These are phyloP conservation scores for Nycticryphes semicollaris DNA, from an alignment of 2,113 vertebrate species.

Conservation along the genomic window DNA sequence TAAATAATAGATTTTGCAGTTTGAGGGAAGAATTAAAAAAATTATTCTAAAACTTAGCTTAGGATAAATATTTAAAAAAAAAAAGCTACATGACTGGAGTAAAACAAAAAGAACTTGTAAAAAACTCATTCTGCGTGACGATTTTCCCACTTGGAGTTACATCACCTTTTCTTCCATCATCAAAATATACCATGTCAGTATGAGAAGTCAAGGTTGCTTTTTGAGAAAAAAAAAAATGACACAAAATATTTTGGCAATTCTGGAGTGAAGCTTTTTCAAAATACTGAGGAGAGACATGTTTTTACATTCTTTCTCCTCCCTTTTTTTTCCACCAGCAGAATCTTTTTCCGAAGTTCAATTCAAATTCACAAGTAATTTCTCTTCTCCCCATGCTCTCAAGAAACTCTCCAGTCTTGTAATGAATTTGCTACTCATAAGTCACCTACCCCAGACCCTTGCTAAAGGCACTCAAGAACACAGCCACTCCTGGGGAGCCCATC, in stretches of 20 bases:
- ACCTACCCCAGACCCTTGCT: not conserved
- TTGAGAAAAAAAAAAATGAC: not conserved
- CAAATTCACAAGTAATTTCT: not conserved
- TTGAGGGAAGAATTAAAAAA: not conserved
- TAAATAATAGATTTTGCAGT: not conserved
- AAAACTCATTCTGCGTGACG: not conserved
- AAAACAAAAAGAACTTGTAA: not conserved
- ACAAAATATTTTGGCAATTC: not conserved
- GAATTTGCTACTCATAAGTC: not conserved
- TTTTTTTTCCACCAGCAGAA: not conserved
- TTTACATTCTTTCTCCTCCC: not conserved
- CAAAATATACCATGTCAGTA: not conserved
- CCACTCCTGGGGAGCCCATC: not conserved
- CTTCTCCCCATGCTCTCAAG: not conserved
- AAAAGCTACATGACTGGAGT: fast-evolving
- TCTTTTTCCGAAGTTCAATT: not conserved
- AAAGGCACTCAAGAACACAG: not conserved
- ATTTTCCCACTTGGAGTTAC: not conserved
- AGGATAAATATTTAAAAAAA: not conserved
- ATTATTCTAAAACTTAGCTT: not conserved
- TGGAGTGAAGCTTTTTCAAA: not conserved
- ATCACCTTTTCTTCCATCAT: not conserved
- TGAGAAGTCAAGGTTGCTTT: not conserved
- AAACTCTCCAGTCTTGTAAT: not conserved
- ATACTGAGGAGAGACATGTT: not conserved